Conservation (phyloP, 2,888 invertebrate species). For the Cryptops parisi region DNA sequence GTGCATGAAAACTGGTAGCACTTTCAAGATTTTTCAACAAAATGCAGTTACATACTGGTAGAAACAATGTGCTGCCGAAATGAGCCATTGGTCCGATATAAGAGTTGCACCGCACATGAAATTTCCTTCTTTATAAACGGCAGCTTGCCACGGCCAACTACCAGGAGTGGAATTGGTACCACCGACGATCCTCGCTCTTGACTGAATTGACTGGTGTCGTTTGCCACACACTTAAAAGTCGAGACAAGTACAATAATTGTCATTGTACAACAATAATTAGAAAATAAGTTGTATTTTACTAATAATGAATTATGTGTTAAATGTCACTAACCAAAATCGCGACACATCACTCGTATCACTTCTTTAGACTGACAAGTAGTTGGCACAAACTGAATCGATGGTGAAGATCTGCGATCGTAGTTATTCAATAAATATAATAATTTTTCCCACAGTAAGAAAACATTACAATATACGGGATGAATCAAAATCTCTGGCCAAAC, state of each 20-base stretch:
- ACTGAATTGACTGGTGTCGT: constrained; percentile 9
- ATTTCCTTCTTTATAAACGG: constrained; percentile 66
- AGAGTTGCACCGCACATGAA: constrained; percentile 70
- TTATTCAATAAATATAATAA: too few relatives aligned
- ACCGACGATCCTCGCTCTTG: constrained; percentile 52
- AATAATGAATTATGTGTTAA: too few relatives aligned
- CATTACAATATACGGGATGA: too few relatives aligned
- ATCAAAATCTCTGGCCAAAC: too few relatives aligned
- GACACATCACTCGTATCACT: constrained; percentile 51
- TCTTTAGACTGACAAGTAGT: constrained; percentile 46
- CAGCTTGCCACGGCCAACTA: constrained; percentile 77
- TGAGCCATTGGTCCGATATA: constrained; percentile 52
- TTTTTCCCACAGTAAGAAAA: too few relatives aligned
- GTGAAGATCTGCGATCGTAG: too few relatives aligned
- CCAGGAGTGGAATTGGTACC: constrained; percentile 60
- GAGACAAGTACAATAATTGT: too few relatives aligned
- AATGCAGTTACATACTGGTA: constrained; percentile 47
- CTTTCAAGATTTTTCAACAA: not conserved
- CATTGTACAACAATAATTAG: too few relatives aligned
- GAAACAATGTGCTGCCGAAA: constrained; percentile 69
- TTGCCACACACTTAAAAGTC: too few relatives aligned
- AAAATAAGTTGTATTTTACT: too few relatives aligned
- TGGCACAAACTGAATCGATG: constrained; percentile 40
- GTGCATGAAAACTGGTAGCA: not conserved
- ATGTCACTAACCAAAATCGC: constrained; percentile 28